These are phyloP conservation scores for Aphelenchoides fujianensis DNA, from an alignment of 1,140 invertebrate genomes.

Conservation along the genomic window DNA sequence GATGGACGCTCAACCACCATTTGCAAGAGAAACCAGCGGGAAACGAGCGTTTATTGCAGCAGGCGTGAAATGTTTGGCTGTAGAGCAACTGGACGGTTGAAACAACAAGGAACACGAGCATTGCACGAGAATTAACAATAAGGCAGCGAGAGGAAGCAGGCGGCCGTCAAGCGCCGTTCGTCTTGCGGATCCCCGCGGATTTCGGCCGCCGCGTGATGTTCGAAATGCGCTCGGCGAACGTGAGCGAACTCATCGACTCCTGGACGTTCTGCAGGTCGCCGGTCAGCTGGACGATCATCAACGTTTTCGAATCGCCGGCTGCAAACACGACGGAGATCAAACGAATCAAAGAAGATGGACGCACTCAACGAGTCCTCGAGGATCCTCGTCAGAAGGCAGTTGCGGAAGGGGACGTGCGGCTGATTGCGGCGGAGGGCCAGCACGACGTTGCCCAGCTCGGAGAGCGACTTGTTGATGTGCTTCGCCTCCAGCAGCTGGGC, in stretches of 20 bases:
- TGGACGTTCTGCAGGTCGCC: slow-evolving; percentile 32
- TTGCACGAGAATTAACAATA: no score
- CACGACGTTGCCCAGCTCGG: slow-evolving; percentile 67
- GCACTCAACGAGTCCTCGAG: slow-evolving; percentile 51
- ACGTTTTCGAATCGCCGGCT: slow-evolving; percentile 53
- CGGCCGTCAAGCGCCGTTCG: no score
- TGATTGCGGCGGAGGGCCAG: slow-evolving; percentile 63
- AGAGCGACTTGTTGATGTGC: slow-evolving; percentile 66
- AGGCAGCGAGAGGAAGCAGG: no score
- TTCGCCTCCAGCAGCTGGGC: slow-evolving; percentile 66
- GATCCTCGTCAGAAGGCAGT: slow-evolving; percentile 49
- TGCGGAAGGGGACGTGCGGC: slow-evolving; percentile 53
- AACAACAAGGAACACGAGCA: no score
- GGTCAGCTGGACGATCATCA: slow-evolving; percentile 52
- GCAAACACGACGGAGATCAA: no score
- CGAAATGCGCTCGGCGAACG: slow-evolving; percentile 51
- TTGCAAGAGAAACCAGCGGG: no score
- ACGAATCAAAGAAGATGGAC: no score
- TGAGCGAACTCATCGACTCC: slow-evolving; percentile 51
- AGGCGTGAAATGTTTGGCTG: no score
- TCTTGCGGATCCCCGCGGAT: no score
- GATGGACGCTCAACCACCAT: no score
- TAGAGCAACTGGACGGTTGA: no score
- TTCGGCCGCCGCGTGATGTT: slow-evolving; percentile 31
- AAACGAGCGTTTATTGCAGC: no score